Evolutionary conservation across 2,888 invertebrate species (phyloP), one percentile per base, ranked within the genome.

Genomic region (Sminthurinus aureus): DNA sequence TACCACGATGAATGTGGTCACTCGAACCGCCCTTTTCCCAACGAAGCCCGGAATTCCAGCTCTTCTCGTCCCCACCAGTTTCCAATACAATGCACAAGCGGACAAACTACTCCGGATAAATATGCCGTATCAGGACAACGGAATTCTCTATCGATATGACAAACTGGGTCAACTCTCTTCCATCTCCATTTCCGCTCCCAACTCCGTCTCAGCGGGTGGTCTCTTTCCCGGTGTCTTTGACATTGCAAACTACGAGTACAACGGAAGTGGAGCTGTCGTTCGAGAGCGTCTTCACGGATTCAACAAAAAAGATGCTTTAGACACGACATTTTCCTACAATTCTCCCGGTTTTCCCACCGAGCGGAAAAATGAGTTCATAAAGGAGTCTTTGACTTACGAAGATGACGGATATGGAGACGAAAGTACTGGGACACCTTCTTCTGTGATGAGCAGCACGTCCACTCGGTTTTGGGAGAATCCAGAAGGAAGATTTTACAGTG

Each of bases 361-460:
- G 64, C 71, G 87, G 1, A 12, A 52, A n/a, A 88, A 86, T 77
- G 82, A 79, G 4, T 85, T 83, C 64, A 73, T 87, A 15, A 24
- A 66, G 0, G 84, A 88, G 82, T 69, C 69, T 6, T 71, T 88
- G 20, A 67, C 79, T 0, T 88, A 86, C 77, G 86, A 83, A 0
- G 79, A 84, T 6, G 82, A 73, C 3, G 86, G 87, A 24, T 89
- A 89, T 73, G 89, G 89, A 18, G 85, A 86, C 58, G 11, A 12
- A 24, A 86, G 67, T 52, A 79, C 67, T 83, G 88, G 76, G 13
- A 82, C 51, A 13, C 22, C 52, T 2, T 38, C 18, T 52, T 51
- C 76, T 13, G 58, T 76, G 2, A 76, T 76, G 76, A 76, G 52
- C 15, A 20, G 20, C 24, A 20, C 4, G 3, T 76, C 8, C 20